These are phyloP conservation scores for Ramazzottius varieornatus DNA, from an alignment of 2,888 invertebrate species.

Conservation along the genomic window DNA sequence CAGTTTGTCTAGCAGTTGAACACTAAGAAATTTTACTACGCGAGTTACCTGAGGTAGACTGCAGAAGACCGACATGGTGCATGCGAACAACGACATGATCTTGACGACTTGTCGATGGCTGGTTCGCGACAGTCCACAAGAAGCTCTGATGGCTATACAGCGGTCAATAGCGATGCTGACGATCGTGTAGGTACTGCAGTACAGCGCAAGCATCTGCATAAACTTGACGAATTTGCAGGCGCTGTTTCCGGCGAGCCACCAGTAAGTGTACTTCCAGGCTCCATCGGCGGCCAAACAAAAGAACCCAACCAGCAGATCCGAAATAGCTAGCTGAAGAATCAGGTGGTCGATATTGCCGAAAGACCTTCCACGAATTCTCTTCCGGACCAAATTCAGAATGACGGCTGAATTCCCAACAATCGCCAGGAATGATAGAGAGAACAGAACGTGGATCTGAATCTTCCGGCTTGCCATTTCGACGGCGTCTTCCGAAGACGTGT, in stretches of 20 bases:
- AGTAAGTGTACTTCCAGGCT: slow-evolving; percentile 18
- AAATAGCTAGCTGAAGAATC: slow-evolving; percentile 21
- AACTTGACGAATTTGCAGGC: slow-evolving; percentile 21
- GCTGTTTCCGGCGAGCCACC: slow-evolving; percentile 19
- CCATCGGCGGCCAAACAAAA: slow-evolving; percentile 19
- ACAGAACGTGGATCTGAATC: background rate
- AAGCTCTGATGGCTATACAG: slow-evolving; percentile 20
- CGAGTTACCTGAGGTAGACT: slow-evolving; percentile 22
- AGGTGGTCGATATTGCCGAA: slow-evolving; percentile 20
- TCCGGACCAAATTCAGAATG: background rate
- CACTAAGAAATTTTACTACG: too few species aligned
- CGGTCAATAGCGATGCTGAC: slow-evolving; percentile 21
- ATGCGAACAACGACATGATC: slow-evolving; percentile 18
- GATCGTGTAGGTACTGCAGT: slow-evolving; percentile 21
- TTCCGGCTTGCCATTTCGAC: background rate
- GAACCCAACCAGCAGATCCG: slow-evolving; percentile 20
- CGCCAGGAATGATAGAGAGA: background rate
- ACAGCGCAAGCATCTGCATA: slow-evolving; percentile 16
- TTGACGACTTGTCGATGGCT: background rate
- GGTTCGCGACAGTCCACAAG: slow-evolving; percentile 11
- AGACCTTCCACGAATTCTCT: slow-evolving; percentile 11
- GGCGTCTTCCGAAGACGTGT: too few species aligned
- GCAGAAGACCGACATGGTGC: slow-evolving; percentile 18
- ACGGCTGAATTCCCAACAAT: background rate
- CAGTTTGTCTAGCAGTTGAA: too few species aligned